Base-by-base conservation (phyloP, 2,888 invertebrate genomes). In the Atherix ibis region DNA sequence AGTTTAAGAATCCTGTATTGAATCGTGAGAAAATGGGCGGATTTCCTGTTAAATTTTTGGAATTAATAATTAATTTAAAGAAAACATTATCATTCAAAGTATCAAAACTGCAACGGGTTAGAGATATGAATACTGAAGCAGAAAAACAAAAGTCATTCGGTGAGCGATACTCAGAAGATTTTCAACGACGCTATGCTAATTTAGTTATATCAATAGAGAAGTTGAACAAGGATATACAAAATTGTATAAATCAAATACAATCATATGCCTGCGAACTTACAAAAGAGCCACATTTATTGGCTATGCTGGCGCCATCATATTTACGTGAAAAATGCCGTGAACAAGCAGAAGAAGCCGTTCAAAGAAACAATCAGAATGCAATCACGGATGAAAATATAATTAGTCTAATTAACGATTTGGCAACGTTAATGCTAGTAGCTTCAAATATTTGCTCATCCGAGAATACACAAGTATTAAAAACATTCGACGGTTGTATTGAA, bases 381-480 rank as follows among this genome's bases (percentile, higher is more conserved):
- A 66, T 79, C 5, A 68, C 68, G 46, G 62, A 49, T 53, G 62
- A 70, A 10, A 69, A 70, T 40, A 68, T 87, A 51, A 63, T 87
- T 40, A 75, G 76, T 42, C 67, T 95, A 36, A 79, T 95, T 14
- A 81, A 84, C 34, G 82, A 85, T 56, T 67, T 95, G 32, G 84
- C 89, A 13, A 88, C 91, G 2, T 67, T 95, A 19, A 76, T 95
- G 74, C 47, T 60, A 35, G 55, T 61, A 3, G 53, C 56, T 10
- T 60, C 61, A 18, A 55, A 58, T 40, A 36, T 62, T 27, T 79
- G 80, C 57, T 78, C 79, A 2, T 80, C 85, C 52, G 76, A 82
- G 54, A 91, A 85, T 58, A 82, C 87, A 3, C 89, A 88, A 60
- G 91, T 94, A 54, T 66, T 92, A 35, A 81, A 83, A 58, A 83